These are phyloP conservation scores for Strigamia crassipes DNA, from an alignment of 2,888 invertebrate species.

Conservation along the genomic window DNA sequence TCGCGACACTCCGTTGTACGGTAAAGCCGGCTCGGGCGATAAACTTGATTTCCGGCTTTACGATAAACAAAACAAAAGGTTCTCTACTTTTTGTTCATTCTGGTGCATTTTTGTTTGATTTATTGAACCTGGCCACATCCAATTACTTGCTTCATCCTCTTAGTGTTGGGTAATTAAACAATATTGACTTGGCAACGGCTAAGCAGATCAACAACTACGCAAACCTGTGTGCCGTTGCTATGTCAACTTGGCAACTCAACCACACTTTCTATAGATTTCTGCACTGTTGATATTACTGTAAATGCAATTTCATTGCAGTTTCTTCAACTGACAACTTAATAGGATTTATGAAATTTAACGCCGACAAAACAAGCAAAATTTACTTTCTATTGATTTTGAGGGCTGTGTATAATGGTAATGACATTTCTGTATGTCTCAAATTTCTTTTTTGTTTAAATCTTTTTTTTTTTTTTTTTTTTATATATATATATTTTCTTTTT, in stretches of 20 bases:
- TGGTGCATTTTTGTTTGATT: neutral
- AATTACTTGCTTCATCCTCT: slow-evolving; percentile 26
- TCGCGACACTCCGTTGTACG: too few relatives aligned
- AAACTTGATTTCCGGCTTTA: too few relatives aligned
- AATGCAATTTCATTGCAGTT: neutral
- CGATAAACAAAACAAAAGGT: neutral
- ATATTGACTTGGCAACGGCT: slow-evolving; percentile 23
- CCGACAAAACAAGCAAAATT: neutral
- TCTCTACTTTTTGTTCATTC: neutral
- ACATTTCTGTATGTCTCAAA: neutral
- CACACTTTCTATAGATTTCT: neutral
- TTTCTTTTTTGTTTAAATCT: neutral
- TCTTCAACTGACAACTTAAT: slow-evolving; percentile 9
- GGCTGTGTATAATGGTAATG: neutral
- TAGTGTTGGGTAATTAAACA: slow-evolving; percentile 32
- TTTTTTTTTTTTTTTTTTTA: neutral
- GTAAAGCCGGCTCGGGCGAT: too few relatives aligned
- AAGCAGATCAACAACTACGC: slow-evolving; percentile 24
- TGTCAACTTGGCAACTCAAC: neutral
- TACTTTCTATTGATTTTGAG: neutral
- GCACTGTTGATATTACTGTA: neutral
- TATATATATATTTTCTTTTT: too few relatives aligned
- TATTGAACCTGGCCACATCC: neutral
- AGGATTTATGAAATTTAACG: neutral
- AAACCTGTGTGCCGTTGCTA: neutral